Evolutionary conservation across 2,888 invertebrate species (phyloP).

Genomic region (Dasysyrphus albostriatus): DNA sequence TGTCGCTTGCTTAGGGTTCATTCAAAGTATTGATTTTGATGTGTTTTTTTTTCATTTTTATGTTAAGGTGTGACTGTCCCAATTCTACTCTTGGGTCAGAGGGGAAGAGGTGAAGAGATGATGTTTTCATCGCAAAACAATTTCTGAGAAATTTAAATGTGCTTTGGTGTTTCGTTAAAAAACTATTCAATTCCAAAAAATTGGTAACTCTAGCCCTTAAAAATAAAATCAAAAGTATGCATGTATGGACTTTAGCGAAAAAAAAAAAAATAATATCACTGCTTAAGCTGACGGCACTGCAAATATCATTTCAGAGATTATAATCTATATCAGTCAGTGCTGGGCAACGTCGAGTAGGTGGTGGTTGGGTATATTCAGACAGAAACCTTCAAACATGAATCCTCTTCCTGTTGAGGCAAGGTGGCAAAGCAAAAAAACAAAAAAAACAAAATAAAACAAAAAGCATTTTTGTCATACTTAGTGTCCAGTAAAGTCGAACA

Average conservation of each 20-base stretch:
- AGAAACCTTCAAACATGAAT: slow-evolving; percentile 26
- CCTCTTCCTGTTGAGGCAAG: neutral
- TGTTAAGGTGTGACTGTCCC: no score
- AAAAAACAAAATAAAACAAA: no score
- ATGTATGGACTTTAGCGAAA: neutral
- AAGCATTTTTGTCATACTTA: slow-evolving; percentile 61
- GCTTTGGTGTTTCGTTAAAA: no score
- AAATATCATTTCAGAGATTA: slow-evolving; percentile 74
- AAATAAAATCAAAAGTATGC: slow-evolving; percentile 6
- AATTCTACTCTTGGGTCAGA: no score
- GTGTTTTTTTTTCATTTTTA: no score
- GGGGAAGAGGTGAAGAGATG: no score
- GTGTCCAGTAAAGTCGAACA: slow-evolving; percentile 70
- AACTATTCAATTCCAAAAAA: neutral
- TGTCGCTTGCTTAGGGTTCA: no score
- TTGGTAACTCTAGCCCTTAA: slow-evolving; percentile 16
- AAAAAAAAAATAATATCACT: neutral
- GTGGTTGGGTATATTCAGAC: slow-evolving; percentile 23
- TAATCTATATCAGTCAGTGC: slow-evolving; percentile 62
- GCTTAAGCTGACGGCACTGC: slow-evolving; percentile 56
- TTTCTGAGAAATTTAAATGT: no score
- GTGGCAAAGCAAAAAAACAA: slow-evolving; percentile 27
- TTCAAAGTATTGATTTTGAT: no score
- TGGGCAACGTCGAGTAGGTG: slow-evolving; percentile 18
- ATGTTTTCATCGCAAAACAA: no score